These are phyloP conservation scores for Agrochola lota DNA, from an alignment of 2,888 invertebrate species.

Conservation along the genomic window DNA sequence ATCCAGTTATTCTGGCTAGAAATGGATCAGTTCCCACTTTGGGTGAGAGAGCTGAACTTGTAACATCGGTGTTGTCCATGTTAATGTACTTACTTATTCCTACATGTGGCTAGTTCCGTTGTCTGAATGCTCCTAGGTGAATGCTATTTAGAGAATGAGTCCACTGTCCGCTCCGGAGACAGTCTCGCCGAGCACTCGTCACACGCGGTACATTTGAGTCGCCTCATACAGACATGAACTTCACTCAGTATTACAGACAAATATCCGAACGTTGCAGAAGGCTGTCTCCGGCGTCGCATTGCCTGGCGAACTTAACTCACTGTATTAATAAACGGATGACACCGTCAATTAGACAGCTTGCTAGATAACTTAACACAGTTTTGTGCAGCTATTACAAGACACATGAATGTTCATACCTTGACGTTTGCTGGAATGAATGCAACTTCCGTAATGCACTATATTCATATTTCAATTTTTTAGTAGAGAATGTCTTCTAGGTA, in stretches of 20 bases:
- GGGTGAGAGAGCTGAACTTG: slow-evolving; percentile 91
- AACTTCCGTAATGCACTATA: slow-evolving; percentile 84
- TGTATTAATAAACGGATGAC: slow-evolving; percentile 75
- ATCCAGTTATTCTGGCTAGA: slow-evolving; percentile 92
- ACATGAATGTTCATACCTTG: slow-evolving; percentile 75
- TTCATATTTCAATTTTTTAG: slow-evolving; percentile 82
- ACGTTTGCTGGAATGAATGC: slow-evolving; percentile 85
- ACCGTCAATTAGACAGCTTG: slow-evolving; percentile 83
- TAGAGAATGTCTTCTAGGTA: slow-evolving; percentile 86
- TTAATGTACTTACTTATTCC: slow-evolving; percentile 80
- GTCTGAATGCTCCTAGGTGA: slow-evolving; percentile 89
- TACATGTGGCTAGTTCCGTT: slow-evolving; percentile 87
- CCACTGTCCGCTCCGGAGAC: slow-evolving; percentile 84
- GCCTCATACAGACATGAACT: slow-evolving; percentile 39
- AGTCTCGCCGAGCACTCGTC: slow-evolving; percentile 70
- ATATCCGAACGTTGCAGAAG: slow-evolving; percentile 56
- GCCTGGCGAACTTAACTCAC: slow-evolving; percentile 75
- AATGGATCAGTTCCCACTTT: slow-evolving; percentile 92
- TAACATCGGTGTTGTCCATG: slow-evolving; percentile 88
- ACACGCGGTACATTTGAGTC: slow-evolving; percentile 28
- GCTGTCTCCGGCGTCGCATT: slow-evolving; percentile 83
- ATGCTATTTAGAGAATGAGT: slow-evolving; percentile 88
- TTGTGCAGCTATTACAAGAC: slow-evolving; percentile 69
- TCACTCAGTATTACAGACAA: slow-evolving; percentile 35
- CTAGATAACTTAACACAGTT: slow-evolving; percentile 78